A percentile compares a stretch with the other conserved stretches of the same genome.
These are phyloP conservation scores for Mythimna loreyi DNA, from an alignment of 2,888 invertebrate species.

Conservation along the genomic window DNA sequence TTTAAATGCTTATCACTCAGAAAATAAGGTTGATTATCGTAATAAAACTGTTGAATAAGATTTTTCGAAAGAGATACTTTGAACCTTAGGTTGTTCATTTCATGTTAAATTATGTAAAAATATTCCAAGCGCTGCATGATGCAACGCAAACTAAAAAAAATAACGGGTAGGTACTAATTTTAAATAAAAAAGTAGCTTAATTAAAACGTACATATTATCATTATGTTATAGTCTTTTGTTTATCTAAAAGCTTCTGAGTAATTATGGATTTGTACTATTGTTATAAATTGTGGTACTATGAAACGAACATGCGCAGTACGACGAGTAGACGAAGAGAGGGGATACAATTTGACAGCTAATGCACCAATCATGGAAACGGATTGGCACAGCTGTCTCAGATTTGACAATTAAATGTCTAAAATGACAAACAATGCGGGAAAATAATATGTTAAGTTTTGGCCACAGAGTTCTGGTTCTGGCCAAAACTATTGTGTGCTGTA, in stretches of 20 bases:
- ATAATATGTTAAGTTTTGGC: background rate
- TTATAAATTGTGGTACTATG: background rate
- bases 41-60: slow-evolving; percentile 10
- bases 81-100: slow-evolving; percentile 65
- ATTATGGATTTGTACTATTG: background rate
- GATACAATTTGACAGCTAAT: background rate
- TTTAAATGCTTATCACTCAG: background rate
- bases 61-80: slow-evolving; percentile 69
- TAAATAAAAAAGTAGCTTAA: background rate
- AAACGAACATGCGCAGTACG: slow-evolving; percentile 34
- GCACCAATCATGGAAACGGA: slow-evolving; percentile 8
- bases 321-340: background rate
- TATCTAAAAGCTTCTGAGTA: background rate
- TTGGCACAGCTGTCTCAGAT: background rate
- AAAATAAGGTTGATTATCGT: slow-evolving; percentile 59
- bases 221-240: background rate
- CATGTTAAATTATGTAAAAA: slow-evolving; percentile 20
- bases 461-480: no score
- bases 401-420: slow-evolving; percentile 1
- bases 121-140: background rate
- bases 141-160: background rate
- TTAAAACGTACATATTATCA: background rate
- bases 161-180: no score
- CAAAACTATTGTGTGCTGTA: no score
- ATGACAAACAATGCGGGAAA: slow-evolving; percentile 5